phyloP scores from a whole-genome alignment of 2,888 invertebrate genomes.

The Oegoconia quadripuncta region DNA sequence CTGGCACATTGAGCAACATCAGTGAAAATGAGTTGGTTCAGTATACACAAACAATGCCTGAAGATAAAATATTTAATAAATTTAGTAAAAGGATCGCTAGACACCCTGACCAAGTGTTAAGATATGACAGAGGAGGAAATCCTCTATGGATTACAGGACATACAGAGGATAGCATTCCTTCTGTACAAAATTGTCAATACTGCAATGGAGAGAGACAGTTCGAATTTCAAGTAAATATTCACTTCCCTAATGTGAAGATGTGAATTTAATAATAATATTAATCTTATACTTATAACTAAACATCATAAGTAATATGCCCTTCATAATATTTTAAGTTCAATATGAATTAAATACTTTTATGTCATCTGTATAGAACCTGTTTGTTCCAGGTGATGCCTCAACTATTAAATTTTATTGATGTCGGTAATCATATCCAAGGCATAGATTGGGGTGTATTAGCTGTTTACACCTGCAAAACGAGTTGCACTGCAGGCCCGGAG shows the following conservation, averaged over 20 bases:
- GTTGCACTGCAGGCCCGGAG: constrained; percentile 82
- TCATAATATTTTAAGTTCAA: too few relatives aligned
- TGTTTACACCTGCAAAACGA: constrained; percentile 90
- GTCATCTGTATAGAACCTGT: not conserved
- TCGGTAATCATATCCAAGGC: constrained; percentile 78
- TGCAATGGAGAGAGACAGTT: constrained; percentile 89
- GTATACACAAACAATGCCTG: constrained; percentile 78
- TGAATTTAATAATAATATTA: too few relatives aligned
- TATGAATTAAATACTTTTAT: not conserved
- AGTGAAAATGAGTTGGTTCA: constrained; percentile 84
- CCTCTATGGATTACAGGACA: constrained; percentile 91
- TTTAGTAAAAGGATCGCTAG: constrained; percentile 85
- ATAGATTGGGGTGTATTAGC: constrained; percentile 95
- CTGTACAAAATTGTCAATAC: constrained; percentile 85
- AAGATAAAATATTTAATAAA: constrained; percentile 87
- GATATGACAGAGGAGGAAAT: constrained; percentile 87
- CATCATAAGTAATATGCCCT: too few relatives aligned
- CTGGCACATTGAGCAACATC: constrained; percentile 81
- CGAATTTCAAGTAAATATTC: constrained; percentile 91
- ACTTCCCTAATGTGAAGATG: too few relatives aligned
- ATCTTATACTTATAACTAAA: too few relatives aligned
- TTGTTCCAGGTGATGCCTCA: constrained; percentile 84
- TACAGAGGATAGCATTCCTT: constrained; percentile 49
- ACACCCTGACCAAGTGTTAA: constrained; percentile 89
- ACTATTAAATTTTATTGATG: constrained; percentile 83